Evolutionary conservation across 2,113 vertebrate genomes (phyloP).

Genomic region (Siphamia tubifer): DNA sequence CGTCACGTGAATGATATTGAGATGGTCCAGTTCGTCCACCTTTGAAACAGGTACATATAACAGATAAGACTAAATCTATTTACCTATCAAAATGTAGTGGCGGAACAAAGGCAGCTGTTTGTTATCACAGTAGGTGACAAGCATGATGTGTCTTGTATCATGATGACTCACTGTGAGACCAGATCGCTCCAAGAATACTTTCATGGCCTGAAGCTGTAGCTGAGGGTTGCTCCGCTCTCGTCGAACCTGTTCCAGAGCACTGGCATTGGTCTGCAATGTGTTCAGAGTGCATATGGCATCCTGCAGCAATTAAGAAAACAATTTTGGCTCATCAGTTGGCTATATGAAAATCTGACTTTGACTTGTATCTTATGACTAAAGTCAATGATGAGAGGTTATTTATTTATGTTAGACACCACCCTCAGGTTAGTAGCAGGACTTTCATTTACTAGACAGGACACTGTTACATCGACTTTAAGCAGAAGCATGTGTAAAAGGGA

Average conservation of each 20-base stretch:
- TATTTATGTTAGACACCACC: not conserved
- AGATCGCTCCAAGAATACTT: constrained; percentile 81
- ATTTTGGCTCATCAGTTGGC: no score
- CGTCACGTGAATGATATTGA: constrained; percentile 95
- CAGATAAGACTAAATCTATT: not conserved
- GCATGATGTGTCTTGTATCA: not conserved
- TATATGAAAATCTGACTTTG: no score
- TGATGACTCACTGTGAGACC: constrained; percentile 82
- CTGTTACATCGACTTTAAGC: no score
- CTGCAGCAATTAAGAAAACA: constrained; percentile 65
- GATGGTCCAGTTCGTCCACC: constrained; percentile 89
- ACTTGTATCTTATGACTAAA: no score
- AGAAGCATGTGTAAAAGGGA: no score
- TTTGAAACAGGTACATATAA: constrained; percentile 50
- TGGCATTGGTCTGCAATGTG: constrained; percentile 93
- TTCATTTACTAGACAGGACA: no score
- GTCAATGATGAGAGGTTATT: no score
- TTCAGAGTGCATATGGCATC: constrained; percentile 93
- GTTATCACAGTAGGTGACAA: not conserved
- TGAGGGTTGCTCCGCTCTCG: constrained; percentile 79
- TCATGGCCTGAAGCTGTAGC: constrained; percentile 88
- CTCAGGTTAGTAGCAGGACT: no score
- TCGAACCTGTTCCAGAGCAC: constrained; percentile 86
- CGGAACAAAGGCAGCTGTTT: not conserved
- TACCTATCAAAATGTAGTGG: not conserved